Base-by-base conservation (phyloP, 2,888 invertebrate species). In the Onchidella celtica region DNA sequence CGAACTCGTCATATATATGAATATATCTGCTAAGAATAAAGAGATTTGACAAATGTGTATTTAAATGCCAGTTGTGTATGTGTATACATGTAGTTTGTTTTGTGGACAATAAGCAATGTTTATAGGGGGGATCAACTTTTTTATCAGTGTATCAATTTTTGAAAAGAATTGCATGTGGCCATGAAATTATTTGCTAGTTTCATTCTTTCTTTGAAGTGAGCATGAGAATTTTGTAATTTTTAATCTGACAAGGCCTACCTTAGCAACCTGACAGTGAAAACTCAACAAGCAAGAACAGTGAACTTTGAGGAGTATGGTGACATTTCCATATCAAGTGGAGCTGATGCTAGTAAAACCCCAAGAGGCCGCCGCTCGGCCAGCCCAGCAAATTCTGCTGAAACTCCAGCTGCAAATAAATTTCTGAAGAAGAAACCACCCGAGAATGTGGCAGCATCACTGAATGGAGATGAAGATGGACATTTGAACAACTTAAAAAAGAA, bases 181-280 rank as follows among this genome's bases (percentile, higher is more conserved):
- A n/a, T n/a, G n/a, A n/a, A n/a, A n/a, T n/a, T n/a, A n/a, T n/a
- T n/a, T n/a, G n/a, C n/a, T n/a, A n/a, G n/a, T n/a, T n/a, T n/a
- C n/a, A n/a, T n/a, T n/a, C n/a, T n/a, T n/a, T n/a, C n/a, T n/a
- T n/a, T n/a, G n/a, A n/a, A n/a, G n/a, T n/a, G n/a, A n/a, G n/a
- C n/a, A n/a, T n/a, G n/a, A n/a, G n/a, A n/a, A n/a, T n/a, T n/a
- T n/a, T n/a, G n/a, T n/a, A n/a, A n/a, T n/a, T n/a, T n/a, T n/a
- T n/a, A n/a, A n/a, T n/a, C n/a, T n/a, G n/a, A n/a, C n/a, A n/a
- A 91, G 90, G 87, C 86, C 0, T 91, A 90, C 69, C 85, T 91
- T 65, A 89, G 85, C 75, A 86, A 87, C 11, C 79, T 91, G 66
- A 86, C 88, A 6, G 87, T 89, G 83, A 90, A 89, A 80, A 89